Evolutionary conservation across 2,888 invertebrate genomes (phyloP).

Genomic region (Andricus curvator): DNA sequence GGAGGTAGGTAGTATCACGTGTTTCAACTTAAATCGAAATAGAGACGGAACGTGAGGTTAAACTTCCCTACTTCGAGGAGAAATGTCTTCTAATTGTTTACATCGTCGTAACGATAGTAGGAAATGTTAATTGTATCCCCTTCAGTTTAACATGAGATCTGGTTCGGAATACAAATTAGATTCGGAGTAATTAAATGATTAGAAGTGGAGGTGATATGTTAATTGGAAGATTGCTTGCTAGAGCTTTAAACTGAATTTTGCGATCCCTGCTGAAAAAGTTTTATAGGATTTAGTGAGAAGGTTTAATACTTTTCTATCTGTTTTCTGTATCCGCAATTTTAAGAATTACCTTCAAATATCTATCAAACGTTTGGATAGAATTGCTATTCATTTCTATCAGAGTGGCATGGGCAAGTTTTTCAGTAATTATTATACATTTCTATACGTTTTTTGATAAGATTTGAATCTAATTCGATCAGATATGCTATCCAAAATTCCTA

Average conservation of each 20-base stretch:
- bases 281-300: too few species aligned
- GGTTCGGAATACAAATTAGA: background rate
- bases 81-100: slow-evolving; percentile 40
- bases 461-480: too few species aligned
- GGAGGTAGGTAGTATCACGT: slow-evolving; percentile 23
- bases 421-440: too few species aligned
- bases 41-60: slow-evolving; percentile 32
- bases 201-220: background rate
- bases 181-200: background rate
- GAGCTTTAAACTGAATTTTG: background rate
- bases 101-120: slow-evolving; percentile 30
- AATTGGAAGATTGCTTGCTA: background rate
- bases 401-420: too few species aligned
- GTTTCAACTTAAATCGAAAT: slow-evolving; percentile 38
- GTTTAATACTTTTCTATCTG: too few species aligned
- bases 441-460: too few species aligned
- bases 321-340: too few species aligned
- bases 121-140: slow-evolving; percentile 14
- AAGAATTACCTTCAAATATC: too few species aligned
- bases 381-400: too few species aligned
- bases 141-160: background rate
- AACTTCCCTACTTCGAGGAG: slow-evolving; percentile 28
- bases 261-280: background rate
- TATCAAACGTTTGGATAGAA: too few species aligned
- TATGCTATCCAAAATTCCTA: too few species aligned